A percentile compares a stretch with the other conserved stretches of the same genome.
Conservation (phyloP, 2,888 invertebrate species). For the Zootermopsis nevadensis region DNA sequence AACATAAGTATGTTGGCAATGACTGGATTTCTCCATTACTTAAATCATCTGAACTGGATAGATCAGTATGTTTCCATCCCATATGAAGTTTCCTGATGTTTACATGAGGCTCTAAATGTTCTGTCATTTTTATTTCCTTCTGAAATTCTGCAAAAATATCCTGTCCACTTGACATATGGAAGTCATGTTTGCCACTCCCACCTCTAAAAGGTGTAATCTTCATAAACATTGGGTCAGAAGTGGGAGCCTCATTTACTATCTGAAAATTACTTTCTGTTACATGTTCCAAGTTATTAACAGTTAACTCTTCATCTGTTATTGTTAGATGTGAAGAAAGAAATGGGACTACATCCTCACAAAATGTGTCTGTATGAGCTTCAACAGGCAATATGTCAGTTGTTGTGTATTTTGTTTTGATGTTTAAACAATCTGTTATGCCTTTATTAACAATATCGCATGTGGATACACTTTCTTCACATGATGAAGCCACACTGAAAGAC, state of each 20-base stretch:
- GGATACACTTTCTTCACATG: slow-evolving; percentile 23
- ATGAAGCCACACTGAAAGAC: background rate
- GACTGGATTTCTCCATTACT: slow-evolving; percentile 14
- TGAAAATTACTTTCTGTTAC: background rate
- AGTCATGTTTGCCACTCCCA: slow-evolving; percentile 47
- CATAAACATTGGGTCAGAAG: background rate
- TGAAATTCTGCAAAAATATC: slow-evolving; percentile 59
- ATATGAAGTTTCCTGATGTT: slow-evolving; percentile 32
- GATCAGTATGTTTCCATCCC: background rate
- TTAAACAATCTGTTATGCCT: slow-evolving; percentile 38
- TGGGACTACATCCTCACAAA: slow-evolving; percentile 44
- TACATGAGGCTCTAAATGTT: slow-evolving; percentile 58
- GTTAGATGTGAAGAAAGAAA: slow-evolving; percentile 52
- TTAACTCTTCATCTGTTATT: slow-evolving; percentile 3
- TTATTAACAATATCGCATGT: slow-evolving; percentile 41
- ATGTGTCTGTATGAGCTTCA: slow-evolving; percentile 6
- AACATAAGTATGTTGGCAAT: slow-evolving; percentile 15
- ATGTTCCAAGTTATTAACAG: background rate
- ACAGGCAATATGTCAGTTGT: slow-evolving; percentile 6
- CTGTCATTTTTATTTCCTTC: slow-evolving; percentile 59
- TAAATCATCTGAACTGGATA: slow-evolving; percentile 7
- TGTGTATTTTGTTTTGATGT: slow-evolving; percentile 29
- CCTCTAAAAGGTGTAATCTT: slow-evolving; percentile 9
- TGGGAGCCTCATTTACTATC: background rate
- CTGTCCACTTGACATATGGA: slow-evolving; percentile 54